Conservation (phyloP, 2,888 invertebrate species). For the Opisthograptis luteolata region DNA sequence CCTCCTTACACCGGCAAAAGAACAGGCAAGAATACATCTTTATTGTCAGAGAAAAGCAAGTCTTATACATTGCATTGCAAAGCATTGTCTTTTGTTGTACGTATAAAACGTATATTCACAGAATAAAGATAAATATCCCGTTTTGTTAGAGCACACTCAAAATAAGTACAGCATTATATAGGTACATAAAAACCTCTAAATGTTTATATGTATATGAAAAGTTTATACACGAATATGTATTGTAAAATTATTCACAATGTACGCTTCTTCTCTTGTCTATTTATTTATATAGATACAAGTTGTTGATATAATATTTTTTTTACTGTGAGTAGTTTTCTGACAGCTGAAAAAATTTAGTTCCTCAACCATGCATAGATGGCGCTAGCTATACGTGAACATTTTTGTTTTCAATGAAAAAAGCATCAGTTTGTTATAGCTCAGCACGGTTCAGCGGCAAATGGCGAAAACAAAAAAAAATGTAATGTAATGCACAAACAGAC, state of each 20-base stretch:
- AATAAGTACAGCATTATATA: constrained; percentile 24
- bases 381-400: too few species aligned
- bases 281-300: constrained; percentile 3
- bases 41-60: constrained; percentile 45
- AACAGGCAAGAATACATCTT: constrained; percentile 78
- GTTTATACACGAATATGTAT: constrained; percentile 27
- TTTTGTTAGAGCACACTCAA: constrained; percentile 11
- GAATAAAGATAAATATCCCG: constrained; percentile 42
- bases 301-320: not conserved
- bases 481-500: too few species aligned
- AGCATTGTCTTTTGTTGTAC: constrained; percentile 58
- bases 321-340: too few species aligned
- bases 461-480: too few species aligned
- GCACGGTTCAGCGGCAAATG: too few species aligned
- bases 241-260: constrained; percentile 9
- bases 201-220: constrained; percentile 6
- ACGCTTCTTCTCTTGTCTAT: not conserved
- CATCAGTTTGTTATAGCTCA: too few species aligned
- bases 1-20: too few species aligned
- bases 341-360: too few species aligned
- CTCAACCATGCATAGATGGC: too few species aligned
- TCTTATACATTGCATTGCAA: constrained; percentile 56
- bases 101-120: constrained; percentile 68
- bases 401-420: too few species aligned
- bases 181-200: constrained; percentile 21